phyloP scores from a whole-genome alignment of 2,797 vertebrate species.

The Myripristis murdjan region DNA sequence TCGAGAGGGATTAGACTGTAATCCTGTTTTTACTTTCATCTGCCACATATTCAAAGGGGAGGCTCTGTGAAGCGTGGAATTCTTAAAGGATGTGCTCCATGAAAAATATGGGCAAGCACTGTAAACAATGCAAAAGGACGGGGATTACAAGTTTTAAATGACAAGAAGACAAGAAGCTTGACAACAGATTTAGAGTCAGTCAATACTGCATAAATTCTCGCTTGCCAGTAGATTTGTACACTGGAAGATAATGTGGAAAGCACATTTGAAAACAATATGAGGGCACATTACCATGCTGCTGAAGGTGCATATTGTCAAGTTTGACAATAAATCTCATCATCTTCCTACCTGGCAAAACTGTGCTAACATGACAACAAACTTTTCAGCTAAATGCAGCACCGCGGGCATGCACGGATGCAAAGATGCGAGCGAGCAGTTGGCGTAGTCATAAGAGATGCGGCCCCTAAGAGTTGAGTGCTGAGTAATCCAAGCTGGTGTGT shows the following conservation, averaged over 20 bases:
- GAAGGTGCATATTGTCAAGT: constrained; percentile 4
- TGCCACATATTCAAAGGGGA: constrained; percentile 79
- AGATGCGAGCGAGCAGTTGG: constrained; percentile 54
- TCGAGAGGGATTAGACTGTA: constrained; percentile 85
- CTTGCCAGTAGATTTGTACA: constrained; percentile 37
- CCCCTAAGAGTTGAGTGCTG: constrained; percentile 51
- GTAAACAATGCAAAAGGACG: constrained; percentile 73
- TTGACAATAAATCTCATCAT: neutral
- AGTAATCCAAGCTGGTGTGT: constrained; percentile 74
- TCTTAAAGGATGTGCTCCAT: constrained; percentile 73
- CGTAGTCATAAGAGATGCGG: constrained; percentile 40
- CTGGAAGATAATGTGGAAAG: constrained; percentile 35
- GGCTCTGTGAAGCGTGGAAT: constrained; percentile 74
- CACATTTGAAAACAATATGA: constrained; percentile 30
- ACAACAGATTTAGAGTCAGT: constrained; percentile 63
- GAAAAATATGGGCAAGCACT: constrained; percentile 68
- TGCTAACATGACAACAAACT: neutral
- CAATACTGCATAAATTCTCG: constrained; percentile 54
- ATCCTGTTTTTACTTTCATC: constrained; percentile 87
- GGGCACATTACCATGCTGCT: constrained; percentile 4
- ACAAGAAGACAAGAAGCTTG: constrained; percentile 67
- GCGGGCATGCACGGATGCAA: constrained; percentile 9
- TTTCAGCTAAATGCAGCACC: neutral
- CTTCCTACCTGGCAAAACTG: too few relatives aligned
- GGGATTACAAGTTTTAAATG: constrained; percentile 80